phyloP scores from a whole-genome alignment of 2,888 invertebrate genomes.

The Ceriagrion tenellum region DNA sequence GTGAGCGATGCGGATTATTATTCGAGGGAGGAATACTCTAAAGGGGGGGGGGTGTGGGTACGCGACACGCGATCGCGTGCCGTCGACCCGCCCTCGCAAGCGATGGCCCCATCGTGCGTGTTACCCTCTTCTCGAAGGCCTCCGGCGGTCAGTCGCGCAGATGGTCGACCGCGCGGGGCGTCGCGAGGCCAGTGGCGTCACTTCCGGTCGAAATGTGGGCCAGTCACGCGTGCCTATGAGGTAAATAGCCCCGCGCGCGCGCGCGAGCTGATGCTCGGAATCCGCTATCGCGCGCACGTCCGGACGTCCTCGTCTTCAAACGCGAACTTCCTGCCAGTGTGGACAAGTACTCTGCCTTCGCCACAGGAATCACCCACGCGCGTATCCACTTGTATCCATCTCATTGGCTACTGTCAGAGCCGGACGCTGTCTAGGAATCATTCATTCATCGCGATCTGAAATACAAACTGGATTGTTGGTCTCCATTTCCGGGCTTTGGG shows the following conservation, averaged over 20 bases:
- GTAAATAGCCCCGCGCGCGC: neutral
- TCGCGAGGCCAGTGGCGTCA: neutral
- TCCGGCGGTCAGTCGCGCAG: neutral
- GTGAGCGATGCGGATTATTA: neutral
- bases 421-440: too few relatives aligned
- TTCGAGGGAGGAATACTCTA: neutral
- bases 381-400: too few relatives aligned
- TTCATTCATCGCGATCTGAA: too few relatives aligned
- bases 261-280: neutral
- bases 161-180: neutral
- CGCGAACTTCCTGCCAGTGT: too few relatives aligned
- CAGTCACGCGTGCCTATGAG: neutral
- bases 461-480: too few relatives aligned
- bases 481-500: too few relatives aligned
- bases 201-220: conserved; percentile 17
- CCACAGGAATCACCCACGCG: too few relatives aligned
- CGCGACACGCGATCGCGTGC: conserved; percentile 19
- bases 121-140: neutral
- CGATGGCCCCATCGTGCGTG: neutral
- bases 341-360: too few relatives aligned
- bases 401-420: too few relatives aligned
- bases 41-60: neutral
- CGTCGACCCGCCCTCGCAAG: neutral
- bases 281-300: neutral
- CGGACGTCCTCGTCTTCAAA: neutral